phyloP scores from a whole-genome alignment of 37 sponge, comb jelly and placozoan species.

The Cliona cf. orientalis region DNA sequence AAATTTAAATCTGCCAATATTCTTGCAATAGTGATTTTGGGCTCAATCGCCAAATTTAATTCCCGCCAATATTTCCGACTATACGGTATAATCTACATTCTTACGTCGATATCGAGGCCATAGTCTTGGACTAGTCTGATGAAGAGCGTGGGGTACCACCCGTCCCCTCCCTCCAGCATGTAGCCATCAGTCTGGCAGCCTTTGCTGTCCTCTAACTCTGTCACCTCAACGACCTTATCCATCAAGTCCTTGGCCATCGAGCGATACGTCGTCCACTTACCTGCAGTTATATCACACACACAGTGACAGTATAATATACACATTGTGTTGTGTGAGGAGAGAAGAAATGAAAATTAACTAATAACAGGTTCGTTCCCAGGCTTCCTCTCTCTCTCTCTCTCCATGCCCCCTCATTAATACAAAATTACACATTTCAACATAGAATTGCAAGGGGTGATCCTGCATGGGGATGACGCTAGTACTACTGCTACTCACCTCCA shows the following conservation, averaged over 20 bases:
- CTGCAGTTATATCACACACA: slow-evolving; percentile 1
- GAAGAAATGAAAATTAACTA: neutral
- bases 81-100: too few relatives aligned
- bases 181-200: slow-evolving; percentile 79
- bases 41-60: neutral
- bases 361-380: neutral
- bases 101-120: slow-evolving; percentile 94
- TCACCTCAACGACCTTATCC: slow-evolving; percentile 67
- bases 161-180: slow-evolving; percentile 89
- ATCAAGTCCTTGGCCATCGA: slow-evolving; percentile 95
- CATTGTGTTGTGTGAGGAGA: neutral
- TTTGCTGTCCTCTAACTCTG: slow-evolving; percentile 45
- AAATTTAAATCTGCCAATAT: neutral
- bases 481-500: slow-evolving; percentile 66
- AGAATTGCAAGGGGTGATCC: neutral
- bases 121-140: slow-evolving; percentile 94
- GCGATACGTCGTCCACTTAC: slow-evolving; percentile 99
- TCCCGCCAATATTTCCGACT: too few relatives aligned
- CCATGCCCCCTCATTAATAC: neutral
- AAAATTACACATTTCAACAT: neutral
- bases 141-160: slow-evolving; percentile 87
- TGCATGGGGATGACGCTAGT: neutral
- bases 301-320: neutral
- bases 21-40: neutral
- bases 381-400: neutral